phyloP scores from a whole-genome alignment of 1,140 invertebrate species.

The Alviniconcha marisindica region DNA sequence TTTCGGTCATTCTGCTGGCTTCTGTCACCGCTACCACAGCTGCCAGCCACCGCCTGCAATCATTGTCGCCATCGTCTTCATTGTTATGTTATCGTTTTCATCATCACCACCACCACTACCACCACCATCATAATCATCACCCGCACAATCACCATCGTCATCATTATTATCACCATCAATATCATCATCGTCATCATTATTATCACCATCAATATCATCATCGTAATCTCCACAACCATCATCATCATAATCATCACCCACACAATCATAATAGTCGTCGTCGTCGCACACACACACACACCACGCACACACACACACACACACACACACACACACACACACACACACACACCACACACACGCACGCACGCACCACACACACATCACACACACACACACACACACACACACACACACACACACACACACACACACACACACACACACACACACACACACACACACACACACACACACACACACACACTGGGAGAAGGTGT shows the following conservation, averaged over 20 bases:
- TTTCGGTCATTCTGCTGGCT: no score
- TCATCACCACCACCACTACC: neutral
- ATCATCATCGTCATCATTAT: neutral
- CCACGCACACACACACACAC: no score
- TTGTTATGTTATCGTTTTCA: no score
- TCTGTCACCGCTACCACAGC: neutral
- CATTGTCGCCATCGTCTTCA: neutral
- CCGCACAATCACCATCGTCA: neutral
- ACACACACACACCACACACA: no score
- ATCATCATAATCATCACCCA: no score
- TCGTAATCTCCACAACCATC: no score
- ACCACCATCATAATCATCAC: slow-evolving; percentile 21
- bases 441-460: slow-evolving; percentile 14
- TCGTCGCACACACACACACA: no score
- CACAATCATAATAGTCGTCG: no score
- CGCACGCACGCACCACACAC: neutral
- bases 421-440: slow-evolving; percentile 18
- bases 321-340: no score
- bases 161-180: slow-evolving; percentile 1
- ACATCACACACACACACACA: neutral
- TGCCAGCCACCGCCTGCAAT: neutral
- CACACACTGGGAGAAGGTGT: neutral
- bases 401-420: slow-evolving; percentile 18
- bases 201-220: neutral
- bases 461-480: slow-evolving; percentile 18